Evolutionary conservation across 2,113 vertebrate species (phyloP), one percentile per base, ranked within the genome.

Genomic region (Anarrhichthys ocellatus): DNA sequence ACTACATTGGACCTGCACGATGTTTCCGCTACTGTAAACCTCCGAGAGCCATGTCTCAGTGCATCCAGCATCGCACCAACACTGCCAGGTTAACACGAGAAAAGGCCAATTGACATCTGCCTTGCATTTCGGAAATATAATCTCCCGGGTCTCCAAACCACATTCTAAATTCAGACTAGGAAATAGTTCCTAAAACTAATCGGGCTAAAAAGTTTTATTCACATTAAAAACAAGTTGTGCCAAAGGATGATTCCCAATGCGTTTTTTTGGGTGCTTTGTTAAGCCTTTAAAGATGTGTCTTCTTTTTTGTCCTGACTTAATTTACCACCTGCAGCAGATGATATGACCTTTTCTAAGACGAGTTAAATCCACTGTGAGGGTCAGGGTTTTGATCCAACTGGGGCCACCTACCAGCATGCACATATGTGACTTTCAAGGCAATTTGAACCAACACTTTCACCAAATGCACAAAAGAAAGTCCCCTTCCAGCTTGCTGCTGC

Each of bases 1-100:
- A 74, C 56, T 85, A 46, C 58, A 46, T 70, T n/a, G 54, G 42
- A 67, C 73, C 72, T 65, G 73, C 63, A 27, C 48, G 29, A 76
- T 79, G 62, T 48, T 70, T 67, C 74, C 52, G 8, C 24, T 48
- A 20, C 62, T 38, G 56, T 11, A 63, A 72, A 66, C 34, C 38
- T 42, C 27, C 0, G 4, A 62, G 64, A 27, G 65, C 36, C 5
- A 29, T 22, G 14, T 62, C 3, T 67, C 42, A 9, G 40, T 48
- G 32, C 27, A 56, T 66, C 42, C 68, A 29, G 58, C 20, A 10
- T 64, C 22, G 15, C 13, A 20, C 56, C 15, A 24, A 34, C 13
- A 14, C 48, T 44, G 56, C 42, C 67, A 36, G 24, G 34, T 18
- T 27, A 24, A 61, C 20, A 40, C 59, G 0, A 56, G 6, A 40